Percentiles rank a stretch among this genome's conserved stretches.
Evolutionary conservation across 2,797 vertebrate genomes (phyloP).

Genomic region (Lepidocolaptes lacrymiger): DNA sequence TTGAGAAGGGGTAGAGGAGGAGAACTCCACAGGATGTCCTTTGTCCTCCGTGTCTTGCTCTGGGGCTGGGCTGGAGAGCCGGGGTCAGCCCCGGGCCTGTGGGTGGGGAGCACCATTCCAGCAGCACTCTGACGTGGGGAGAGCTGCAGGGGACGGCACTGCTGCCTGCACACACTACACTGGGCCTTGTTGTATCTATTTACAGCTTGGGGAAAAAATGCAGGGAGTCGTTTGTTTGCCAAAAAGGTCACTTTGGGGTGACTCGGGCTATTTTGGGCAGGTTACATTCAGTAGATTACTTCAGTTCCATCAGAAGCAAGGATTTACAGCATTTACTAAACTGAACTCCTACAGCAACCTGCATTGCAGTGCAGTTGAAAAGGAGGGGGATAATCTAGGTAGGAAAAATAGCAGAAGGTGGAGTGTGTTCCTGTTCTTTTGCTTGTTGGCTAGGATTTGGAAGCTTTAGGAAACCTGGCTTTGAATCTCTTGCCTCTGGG

Average conservation of each 20-base stretch:
- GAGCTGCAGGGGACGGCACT: neutral
- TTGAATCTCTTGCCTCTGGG: neutral
- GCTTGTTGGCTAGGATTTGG: neutral
- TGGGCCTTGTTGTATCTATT: conserved; percentile 31
- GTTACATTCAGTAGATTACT: conserved; percentile 3
- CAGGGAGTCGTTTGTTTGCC: neutral
- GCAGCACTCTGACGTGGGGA: rapidly evolving
- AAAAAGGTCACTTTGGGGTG: conserved; percentile 10
- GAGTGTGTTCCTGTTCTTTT: neutral
- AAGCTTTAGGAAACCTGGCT: neutral
- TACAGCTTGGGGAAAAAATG: conserved; percentile 32
- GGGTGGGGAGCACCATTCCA: conserved; percentile 8
- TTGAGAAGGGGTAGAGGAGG: neutral
- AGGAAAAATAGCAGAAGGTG: neutral
- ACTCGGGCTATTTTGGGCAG: neutral
- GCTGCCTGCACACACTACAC: neutral
- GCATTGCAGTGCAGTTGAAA: neutral
- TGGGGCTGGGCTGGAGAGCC: neutral
- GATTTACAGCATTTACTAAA: neutral
- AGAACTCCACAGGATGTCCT: conserved; percentile 27
- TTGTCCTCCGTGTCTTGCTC: conserved; percentile 40
- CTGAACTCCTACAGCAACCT: neutral
- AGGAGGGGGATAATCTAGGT: neutral
- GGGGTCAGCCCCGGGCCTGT: neutral
- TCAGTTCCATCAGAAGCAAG: neutral